Evolutionary conservation across 2,888 invertebrate species (phyloP).

Genomic region (Tetragonula carbonaria): DNA sequence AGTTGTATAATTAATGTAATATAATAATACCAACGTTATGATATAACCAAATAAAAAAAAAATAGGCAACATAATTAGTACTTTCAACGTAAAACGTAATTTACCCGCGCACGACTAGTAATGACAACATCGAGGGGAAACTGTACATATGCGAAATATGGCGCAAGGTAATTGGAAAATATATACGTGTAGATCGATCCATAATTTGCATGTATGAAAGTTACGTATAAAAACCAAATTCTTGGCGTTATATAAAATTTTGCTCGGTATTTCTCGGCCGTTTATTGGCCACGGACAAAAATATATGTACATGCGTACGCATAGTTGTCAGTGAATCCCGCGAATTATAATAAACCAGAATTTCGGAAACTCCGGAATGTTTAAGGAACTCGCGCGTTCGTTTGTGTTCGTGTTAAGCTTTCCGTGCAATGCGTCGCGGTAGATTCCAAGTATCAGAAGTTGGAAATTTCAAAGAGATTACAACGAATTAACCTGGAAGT

Average conservation of each 20-base stretch:
- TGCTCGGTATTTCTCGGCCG: neutral
- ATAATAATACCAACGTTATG: too few relatives aligned
- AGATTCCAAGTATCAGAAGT: slow-evolving; percentile 69
- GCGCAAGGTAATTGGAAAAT: too few relatives aligned
- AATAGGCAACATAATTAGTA: too few relatives aligned
- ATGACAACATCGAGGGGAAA: too few relatives aligned
- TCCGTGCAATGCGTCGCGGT: slow-evolving; percentile 38
- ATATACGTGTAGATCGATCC: neutral
- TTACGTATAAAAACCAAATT: neutral
- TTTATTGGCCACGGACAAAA: neutral
- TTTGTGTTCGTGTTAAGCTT: slow-evolving; percentile 53
- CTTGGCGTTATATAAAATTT: neutral
- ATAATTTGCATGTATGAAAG: neutral
- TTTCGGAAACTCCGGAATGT: slow-evolving; percentile 28
- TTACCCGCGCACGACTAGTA: too few relatives aligned
- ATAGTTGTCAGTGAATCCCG: neutral
- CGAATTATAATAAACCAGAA: slow-evolving; percentile 42
- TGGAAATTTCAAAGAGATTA: slow-evolving; percentile 77
- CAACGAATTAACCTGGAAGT: slow-evolving; percentile 73
- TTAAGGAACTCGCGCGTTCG: neutral
- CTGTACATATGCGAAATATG: too few relatives aligned
- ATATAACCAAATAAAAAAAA: too few relatives aligned
- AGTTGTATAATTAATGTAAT: too few relatives aligned
- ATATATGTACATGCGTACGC: neutral
- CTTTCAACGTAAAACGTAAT: too few relatives aligned